phyloP scores from a whole-genome alignment of 2,888 invertebrate species.

The Hoplodrina blanda region DNA sequence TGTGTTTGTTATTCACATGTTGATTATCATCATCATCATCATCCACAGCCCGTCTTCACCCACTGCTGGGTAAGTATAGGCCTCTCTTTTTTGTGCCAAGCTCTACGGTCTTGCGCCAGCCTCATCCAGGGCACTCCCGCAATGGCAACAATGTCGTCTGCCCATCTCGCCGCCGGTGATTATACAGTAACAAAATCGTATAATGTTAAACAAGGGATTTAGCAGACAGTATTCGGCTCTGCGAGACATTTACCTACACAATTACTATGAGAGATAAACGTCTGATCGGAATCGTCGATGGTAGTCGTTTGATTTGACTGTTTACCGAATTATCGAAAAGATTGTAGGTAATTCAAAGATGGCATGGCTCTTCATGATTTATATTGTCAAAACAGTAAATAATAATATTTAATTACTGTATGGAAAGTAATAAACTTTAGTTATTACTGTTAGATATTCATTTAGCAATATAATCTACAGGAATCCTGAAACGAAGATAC shows the following conservation, averaged over 20 bases:
- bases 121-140: no score
- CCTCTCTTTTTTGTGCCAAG: no score
- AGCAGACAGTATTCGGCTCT: background rate
- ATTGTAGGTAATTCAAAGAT: background rate
- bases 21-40: no score
- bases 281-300: background rate
- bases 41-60: no score
- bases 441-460: slow-evolving; percentile 10
- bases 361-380: background rate
- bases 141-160: no score
- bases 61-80: no score
- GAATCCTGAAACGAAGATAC: slow-evolving; percentile 13
- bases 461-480: background rate
- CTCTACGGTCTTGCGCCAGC: no score
- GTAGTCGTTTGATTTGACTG: background rate
- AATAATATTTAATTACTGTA: background rate
- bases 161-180: no score
- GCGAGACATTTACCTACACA: background rate
- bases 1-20: background rate
- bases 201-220: background rate
- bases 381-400: no score
- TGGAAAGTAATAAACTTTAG: background rate
- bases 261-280: background rate
- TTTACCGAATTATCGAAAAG: background rate
- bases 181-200: background rate